Evolutionary conservation across 2,797 vertebrate species (phyloP).

Genomic region (Simalia tracyae): DNA sequence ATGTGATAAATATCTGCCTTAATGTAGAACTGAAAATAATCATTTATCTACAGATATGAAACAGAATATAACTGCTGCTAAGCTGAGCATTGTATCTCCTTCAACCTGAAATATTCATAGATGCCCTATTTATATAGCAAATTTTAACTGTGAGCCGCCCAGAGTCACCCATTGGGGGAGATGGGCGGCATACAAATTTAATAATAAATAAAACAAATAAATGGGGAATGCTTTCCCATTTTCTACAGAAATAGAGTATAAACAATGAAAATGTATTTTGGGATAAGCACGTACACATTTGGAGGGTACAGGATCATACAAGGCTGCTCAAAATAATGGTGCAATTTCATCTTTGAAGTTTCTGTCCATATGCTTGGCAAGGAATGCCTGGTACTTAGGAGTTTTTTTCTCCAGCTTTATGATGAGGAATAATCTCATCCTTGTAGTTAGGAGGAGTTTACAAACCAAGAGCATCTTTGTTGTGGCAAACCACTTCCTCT

Average conservation of each 20-base stretch:
- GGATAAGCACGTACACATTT: background rate
- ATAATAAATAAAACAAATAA: too few species aligned
- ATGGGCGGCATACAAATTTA: too few species aligned
- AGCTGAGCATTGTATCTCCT: background rate
- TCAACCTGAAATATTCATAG: background rate
- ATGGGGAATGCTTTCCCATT: background rate
- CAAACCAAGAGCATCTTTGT: constrained; percentile 43
- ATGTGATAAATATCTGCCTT: constrained; percentile 30
- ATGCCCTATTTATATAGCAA: background rate
- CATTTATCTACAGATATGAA: constrained; percentile 9
- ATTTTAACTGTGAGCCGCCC: too few species aligned
- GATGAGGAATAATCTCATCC: constrained; percentile 51
- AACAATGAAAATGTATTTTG: background rate
- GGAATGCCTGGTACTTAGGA: constrained; percentile 36
- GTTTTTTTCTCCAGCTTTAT: constrained; percentile 44
- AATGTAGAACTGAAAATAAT: constrained; percentile 4
- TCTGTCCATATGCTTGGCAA: constrained; percentile 24
- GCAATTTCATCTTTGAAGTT: constrained; percentile 22
- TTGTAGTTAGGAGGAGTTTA: constrained; percentile 55
- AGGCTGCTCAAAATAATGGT: constrained; percentile 21
- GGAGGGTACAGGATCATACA: background rate
- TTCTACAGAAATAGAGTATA: background rate
- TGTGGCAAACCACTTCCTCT: constrained; percentile 55
- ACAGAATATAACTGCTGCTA: background rate
- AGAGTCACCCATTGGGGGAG: too few species aligned